Base-by-base conservation (phyloP, 2,888 invertebrate species). In the Scelioninae gen. 1 region DNA sequence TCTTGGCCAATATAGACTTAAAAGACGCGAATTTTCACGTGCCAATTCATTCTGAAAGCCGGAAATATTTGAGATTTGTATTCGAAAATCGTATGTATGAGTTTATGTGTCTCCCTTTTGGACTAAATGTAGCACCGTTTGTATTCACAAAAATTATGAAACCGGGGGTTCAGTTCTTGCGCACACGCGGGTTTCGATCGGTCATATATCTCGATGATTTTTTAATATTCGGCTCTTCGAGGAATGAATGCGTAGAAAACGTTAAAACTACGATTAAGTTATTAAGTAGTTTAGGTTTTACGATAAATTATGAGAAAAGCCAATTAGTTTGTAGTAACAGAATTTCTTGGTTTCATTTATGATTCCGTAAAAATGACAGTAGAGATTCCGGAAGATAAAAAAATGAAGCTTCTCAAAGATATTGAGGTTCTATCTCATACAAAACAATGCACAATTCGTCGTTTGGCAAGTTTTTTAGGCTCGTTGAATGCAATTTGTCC, bases 11-110 rank as follows among this genome's bases (percentile, higher is more conserved):
- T 8, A 9, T 51, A 4, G 51, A 51, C 11, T 29, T 51, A 1
- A 11, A 51, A 51, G 29, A 51, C n/a, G 51, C 51, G 10, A 29
- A 51, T 51, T 51, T 51, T 51, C 29, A 23, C 10, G 29, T 51
- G 1, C 51, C 51, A 11, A 11, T 51, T 1, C 10, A 51, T 29
- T 11, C 51, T 1, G 4, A 23, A 9, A 8, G 51, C n/a, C 4
- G 8, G 5, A 51, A 51, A 45, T 45, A 15, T 15, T 11, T 45
- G 5, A 45, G 45, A 15, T 45, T 45, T 45, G 8, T 47, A 15
- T 47, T 47, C 7, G 16, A 16, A 16, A 16, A 16, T 10, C 47
- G 7, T 7, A 7, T 15, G 16, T 47, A 47, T 10, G 47, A 47
- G 16, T 47, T 47, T 10, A n/a, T 10, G 9, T 47, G 47, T n/a